Evolutionary conservation across 2,797 vertebrate species (phyloP), one percentile per base, ranked within the genome.

Genomic region (Mustela erminea): DNA sequence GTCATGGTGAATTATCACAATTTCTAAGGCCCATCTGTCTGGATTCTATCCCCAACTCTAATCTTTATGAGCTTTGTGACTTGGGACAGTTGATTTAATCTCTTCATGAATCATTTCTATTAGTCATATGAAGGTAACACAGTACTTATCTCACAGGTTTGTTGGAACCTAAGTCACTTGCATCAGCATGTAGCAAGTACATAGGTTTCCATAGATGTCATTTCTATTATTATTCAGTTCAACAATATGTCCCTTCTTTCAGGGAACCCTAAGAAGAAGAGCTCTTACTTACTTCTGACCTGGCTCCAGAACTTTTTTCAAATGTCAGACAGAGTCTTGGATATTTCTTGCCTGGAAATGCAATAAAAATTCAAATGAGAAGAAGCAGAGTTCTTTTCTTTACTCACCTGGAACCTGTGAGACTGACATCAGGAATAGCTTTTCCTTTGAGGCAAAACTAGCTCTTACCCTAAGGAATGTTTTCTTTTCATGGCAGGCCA

Each of bases 21-120:
- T 20, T 32, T 58, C 25, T 80, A 43, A 56, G 20, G 64, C 78
- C 32, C 15, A 49, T 90, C 64, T 60, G 49, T 87, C 64, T 64
- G 54, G n/a, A 60, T 87, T 83, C 56, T 64, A 89, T 41, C 78
- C 52, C 32, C 70, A 81, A 14, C 7, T 94, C 58, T 77, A 35
- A 83, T 32, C 54, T 85, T 93, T 94, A 77, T 56, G 29, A 77
- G n/a, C 49, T 87, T 92, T 70, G 32, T 77, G n/a, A 94, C 27
- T 82, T 87, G 60, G 66, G 58, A 35, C 13, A 92, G 23, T 84
- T 81, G 58, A 75, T 41, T 92, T 82, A 38, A 56, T 87, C 74
- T 46, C 25, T 25, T 46, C 25, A 15, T 75, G 72, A 46, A 75
- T 75, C 72, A 29, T 75, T 75, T 75, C 41, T 75, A 29, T 29